Base-by-base conservation (phyloP, 2,888 invertebrate species). In the Machimus rusticus region DNA sequence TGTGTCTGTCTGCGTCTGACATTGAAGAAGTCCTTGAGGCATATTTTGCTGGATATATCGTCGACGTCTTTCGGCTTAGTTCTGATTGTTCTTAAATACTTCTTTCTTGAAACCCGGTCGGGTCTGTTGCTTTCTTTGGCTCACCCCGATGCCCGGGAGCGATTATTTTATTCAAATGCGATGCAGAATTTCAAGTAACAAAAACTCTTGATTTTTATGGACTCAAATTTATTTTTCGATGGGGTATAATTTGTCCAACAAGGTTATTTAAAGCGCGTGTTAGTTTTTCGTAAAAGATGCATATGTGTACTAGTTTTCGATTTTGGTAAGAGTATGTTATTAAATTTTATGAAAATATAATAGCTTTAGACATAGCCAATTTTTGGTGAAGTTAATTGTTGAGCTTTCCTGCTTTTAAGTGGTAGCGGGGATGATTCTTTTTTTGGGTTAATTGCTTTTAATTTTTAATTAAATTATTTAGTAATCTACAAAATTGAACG, bases 1-100 rank as follows among this genome's bases (percentile, higher is more conserved):
- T 39, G 43, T 19, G 79, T 79, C 79, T 46, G 79, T 43, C 28
- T 79, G 46, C 16, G 79, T 43, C 79, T 79, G 79, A 79, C 79
- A 46, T 79, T 79, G 79, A 79, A 46, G 28, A 79, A 79, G 79
- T 79, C 79, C 79, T 79, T 79, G 79, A 51, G 46, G 46, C 66
- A 66, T 66, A 66, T 4, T 66, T 66, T 28, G 66, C 66, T 66
- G 66, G 66, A 66, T 66, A 12, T 28, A 66, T 66, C 66, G 66
- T 12, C 66, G 66, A 12, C 66, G 66, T 66, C 66, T 43, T 43
- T 79, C 43, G 46, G 43, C 4, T 46, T 79, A 43, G 19, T 78
- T 39, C 43, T 79, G 23, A 46, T 46, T 23, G 43, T 79, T 46
- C 43, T 79, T 66, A 66, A 66, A 66, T 66, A 12, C 66, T 66